Percentiles rank a stretch among this genome's conserved stretches.
Conservation (phyloP, 2,797 vertebrate genomes). For the Tauraco hartlaubi region DNA sequence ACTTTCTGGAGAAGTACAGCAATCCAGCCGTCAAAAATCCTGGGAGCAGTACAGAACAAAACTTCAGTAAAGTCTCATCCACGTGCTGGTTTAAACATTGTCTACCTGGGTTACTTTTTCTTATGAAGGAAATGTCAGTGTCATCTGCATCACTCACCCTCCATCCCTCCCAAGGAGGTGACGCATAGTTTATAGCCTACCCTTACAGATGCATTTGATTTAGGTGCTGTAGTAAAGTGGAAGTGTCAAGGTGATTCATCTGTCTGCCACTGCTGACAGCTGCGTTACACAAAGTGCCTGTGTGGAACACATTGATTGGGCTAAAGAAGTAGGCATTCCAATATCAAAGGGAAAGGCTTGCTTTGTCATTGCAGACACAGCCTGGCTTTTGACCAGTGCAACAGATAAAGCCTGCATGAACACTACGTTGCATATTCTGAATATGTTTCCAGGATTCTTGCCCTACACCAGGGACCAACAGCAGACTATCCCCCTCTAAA, state of each 20-base stretch:
- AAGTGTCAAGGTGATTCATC: slow-evolving; percentile 57
- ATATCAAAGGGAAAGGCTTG: not conserved
- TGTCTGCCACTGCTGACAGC: slow-evolving; percentile 14
- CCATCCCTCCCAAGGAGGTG: not conserved
- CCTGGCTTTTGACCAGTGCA: not conserved
- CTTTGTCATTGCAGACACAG: not conserved
- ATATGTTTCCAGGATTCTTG: not conserved
- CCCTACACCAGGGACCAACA: not conserved
- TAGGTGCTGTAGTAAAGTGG: slow-evolving; percentile 42
- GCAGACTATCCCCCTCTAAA: not conserved
- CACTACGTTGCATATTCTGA: not conserved
- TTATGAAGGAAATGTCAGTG: slow-evolving; percentile 6
- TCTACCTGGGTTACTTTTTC: not conserved
- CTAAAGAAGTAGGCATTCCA: not conserved
- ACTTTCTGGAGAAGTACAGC: not conserved
- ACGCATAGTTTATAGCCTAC: slow-evolving; percentile 15
- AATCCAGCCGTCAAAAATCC: not conserved
- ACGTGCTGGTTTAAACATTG: not conserved
- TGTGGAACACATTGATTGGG: not conserved
- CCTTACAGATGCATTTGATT: slow-evolving; percentile 57
- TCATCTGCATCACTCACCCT: not conserved
- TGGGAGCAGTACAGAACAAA: not conserved
- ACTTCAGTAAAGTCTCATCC: not conserved
- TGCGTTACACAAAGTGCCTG: slow-evolving; percentile 7
- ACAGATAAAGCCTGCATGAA: not conserved